phyloP scores from a whole-genome alignment of 2,888 invertebrate genomes.

The Corbicula japonica region DNA sequence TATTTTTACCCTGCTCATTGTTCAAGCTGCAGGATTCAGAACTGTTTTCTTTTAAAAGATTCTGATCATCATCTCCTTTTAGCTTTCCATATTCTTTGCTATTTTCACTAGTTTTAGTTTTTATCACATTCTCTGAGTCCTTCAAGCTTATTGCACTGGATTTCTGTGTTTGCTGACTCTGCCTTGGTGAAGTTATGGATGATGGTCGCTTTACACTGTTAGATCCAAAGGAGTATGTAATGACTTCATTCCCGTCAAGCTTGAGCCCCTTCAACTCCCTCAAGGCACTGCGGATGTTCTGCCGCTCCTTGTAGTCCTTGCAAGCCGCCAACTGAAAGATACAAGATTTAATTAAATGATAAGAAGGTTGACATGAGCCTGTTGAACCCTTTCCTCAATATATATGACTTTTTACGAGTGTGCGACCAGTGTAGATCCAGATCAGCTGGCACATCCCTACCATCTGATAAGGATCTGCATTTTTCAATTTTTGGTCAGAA shows the following conservation, averaged over 20 bases:
- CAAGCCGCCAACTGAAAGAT: slow-evolving; percentile 68
- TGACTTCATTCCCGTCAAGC: slow-evolving; percentile 51
- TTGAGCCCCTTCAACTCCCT: slow-evolving; percentile 64
- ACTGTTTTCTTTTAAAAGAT: slow-evolving; percentile 19
- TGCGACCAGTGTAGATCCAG: no score
- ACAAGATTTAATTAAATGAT: no score
- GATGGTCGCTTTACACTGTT: slow-evolving; percentile 21
- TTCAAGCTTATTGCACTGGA: slow-evolving; percentile 7
- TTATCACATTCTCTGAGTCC: no score
- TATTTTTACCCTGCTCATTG: slow-evolving; percentile 48
- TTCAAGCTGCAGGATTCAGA: slow-evolving; percentile 21
- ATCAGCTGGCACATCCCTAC: no score
- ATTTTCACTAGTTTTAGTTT: slow-evolving; percentile 1
- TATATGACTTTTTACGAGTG: no score
- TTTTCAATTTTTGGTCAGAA: no score
- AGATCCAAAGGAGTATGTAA: slow-evolving; percentile 49
- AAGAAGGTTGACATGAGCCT: no score
- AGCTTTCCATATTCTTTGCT: neutral
- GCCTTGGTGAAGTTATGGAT: slow-evolving; percentile 13
- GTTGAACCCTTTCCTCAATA: no score
- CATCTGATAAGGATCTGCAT: no score
- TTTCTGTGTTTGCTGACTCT: neutral
- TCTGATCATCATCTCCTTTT: slow-evolving; percentile 10
- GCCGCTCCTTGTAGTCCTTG: slow-evolving; percentile 61
- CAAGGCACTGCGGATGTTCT: slow-evolving; percentile 61